Evolutionary conservation across 2,797 vertebrate genomes (phyloP).

Genomic region (Pachyuromys duprasi): DNA sequence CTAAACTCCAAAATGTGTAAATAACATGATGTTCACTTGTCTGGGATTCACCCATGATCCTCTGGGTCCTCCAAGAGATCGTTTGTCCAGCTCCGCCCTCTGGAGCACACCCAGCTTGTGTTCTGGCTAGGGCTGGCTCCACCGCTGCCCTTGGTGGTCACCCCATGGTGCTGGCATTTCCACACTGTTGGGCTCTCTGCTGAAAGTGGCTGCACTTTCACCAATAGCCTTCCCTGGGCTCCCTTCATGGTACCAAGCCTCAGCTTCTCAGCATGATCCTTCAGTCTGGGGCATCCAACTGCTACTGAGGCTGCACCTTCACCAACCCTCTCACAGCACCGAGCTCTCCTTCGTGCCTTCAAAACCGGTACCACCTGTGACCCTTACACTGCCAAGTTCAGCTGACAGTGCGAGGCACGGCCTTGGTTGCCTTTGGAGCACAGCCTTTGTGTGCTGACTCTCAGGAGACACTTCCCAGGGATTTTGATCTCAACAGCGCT

Average conservation of each 20-base stretch:
- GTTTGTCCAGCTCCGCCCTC: background rate
- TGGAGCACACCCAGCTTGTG: background rate
- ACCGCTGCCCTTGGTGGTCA: background rate
- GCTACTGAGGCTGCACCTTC: background rate
- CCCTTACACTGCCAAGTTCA: background rate
- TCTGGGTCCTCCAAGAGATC: background rate
- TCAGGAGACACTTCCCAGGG: background rate
- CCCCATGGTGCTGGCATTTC: background rate
- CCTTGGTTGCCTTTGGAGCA: too few species aligned
- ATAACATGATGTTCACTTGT: background rate
- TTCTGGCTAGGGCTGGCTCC: background rate
- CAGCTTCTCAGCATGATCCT: background rate
- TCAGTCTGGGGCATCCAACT: background rate
- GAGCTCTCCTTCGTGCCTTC: background rate
- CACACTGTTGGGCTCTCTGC: background rate
- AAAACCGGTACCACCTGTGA: background rate
- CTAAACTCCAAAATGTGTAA: background rate
- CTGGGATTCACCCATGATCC: background rate
- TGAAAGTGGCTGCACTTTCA: background rate
- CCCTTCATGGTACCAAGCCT: background rate
- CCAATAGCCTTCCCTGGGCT: background rate
- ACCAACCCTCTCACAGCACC: background rate
- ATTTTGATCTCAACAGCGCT: background rate
- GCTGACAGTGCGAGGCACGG: background rate
- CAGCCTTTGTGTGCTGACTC: background rate